Base-by-base conservation (phyloP, 1,140 invertebrate genomes). In the Tetragonula clypearis region DNA sequence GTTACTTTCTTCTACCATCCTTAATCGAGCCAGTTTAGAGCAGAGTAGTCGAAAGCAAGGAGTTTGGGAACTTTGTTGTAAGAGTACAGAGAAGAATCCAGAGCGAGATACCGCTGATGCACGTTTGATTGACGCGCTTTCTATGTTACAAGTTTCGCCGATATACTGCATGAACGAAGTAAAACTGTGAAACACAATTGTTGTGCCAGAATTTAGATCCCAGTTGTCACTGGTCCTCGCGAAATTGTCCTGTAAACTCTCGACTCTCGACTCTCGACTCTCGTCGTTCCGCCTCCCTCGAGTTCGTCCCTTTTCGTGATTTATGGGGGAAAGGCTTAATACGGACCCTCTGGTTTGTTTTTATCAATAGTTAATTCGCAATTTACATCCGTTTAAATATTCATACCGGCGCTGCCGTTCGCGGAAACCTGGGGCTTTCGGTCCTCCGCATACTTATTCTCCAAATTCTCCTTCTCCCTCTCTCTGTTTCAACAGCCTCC, bases 291-390 rank as follows among this genome's bases (percentile, higher is more conserved):
- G 49, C 6, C 41, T 49, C 15, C 35, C 8, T 0, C 30, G 21
- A 21, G 26, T 12, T 15, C 26, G 12, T 55, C 55, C 41, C 21
- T 49, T 8, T 60, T 11, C 30, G 75, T 80, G 90, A 90, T 90
- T 90, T 90, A 90, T 77, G 87, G 87, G 84, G 41, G 41, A 49
- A 83, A 90, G 87, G 83, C 90, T 87, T 87, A 91, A 86, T 81
- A 66, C 72, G 65, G 89, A 86, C 87, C 82, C 87, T 88, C 90
- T 89, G 87, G 88, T 91, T 91, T 92, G 90, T 92, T 91, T 92
- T 91, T 91, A 92, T 92, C 91, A 92, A 92, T 92, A 92, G 90
- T 92, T 92, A 92, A 92, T 91, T 89, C 89, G 84, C 90, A 92
- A 92, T 92, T 92, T 92, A 92, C 91, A 91, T 92, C 82, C 86